Conservation (phyloP, 2,797 vertebrate species). For the Danio jaintianensis region DNA sequence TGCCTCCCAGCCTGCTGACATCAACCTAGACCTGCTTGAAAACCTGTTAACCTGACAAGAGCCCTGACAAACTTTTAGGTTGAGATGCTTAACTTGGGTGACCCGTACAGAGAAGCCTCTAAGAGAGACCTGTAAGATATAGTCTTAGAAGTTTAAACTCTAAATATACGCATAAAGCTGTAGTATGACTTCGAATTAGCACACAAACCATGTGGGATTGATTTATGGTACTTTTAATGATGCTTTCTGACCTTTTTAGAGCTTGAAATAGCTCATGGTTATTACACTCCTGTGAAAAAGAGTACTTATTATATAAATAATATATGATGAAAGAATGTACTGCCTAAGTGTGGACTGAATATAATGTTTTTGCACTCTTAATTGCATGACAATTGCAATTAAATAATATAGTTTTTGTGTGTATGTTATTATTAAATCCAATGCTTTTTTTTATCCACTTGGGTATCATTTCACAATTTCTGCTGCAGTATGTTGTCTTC, state of each 20-base stretch:
- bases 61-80: background rate
- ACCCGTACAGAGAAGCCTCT: background rate
- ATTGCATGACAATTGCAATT: too few relatives aligned
- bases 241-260: background rate
- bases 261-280: background rate
- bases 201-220: background rate
- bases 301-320: background rate
- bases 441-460: too few relatives aligned
- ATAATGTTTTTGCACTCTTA: too few relatives aligned
- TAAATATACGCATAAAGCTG: background rate
- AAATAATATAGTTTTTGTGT: too few relatives aligned
- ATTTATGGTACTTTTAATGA: background rate
- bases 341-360: too few relatives aligned
- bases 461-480: too few relatives aligned
- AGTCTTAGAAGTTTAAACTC: background rate
- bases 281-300: background rate
- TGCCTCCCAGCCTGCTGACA: slow-evolving; percentile 2
- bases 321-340: background rate
- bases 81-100: background rate
- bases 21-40: background rate
- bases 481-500: too few relatives aligned
- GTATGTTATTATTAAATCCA: too few relatives aligned
- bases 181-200: background rate
- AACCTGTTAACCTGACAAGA: slow-evolving; percentile 4
- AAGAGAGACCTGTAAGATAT: background rate